phyloP scores from a whole-genome alignment of 2,113 vertebrate genomes.

The Alces alces region DNA sequence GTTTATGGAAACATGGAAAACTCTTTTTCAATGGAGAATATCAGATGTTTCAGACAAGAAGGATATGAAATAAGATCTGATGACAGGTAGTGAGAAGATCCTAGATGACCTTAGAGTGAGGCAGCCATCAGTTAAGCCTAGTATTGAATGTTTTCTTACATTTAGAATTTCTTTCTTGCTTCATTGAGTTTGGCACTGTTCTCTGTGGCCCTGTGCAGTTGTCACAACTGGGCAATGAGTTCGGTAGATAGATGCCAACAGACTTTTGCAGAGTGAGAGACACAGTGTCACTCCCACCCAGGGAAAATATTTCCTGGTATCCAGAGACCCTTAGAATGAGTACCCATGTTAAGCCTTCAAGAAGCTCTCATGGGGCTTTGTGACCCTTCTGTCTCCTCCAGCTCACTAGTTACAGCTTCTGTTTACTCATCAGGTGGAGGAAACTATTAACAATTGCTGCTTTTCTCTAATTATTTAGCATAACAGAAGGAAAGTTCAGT shows the following conservation, averaged over 20 bases:
- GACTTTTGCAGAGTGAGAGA: background rate
- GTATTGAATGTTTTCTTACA: background rate
- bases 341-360: background rate
- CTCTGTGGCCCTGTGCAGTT: background rate
- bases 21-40: background rate
- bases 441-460: background rate
- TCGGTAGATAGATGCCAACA: background rate
- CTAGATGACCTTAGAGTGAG: background rate
- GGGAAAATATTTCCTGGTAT: background rate
- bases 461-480: background rate
- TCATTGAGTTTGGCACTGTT: background rate
- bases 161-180: background rate
- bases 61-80: background rate
- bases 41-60: background rate
- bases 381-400: background rate
- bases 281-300: background rate
- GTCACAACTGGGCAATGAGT: background rate
- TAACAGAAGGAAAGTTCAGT: background rate
- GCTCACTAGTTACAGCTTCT: background rate
- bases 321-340: background rate
- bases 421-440: background rate
- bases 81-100: background rate
- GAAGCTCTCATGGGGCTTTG: background rate
- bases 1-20: background rate
- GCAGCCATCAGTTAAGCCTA: background rate